Base-by-base conservation (phyloP, 2,888 invertebrate genomes). In the Zygothrica quintamaculata region DNA sequence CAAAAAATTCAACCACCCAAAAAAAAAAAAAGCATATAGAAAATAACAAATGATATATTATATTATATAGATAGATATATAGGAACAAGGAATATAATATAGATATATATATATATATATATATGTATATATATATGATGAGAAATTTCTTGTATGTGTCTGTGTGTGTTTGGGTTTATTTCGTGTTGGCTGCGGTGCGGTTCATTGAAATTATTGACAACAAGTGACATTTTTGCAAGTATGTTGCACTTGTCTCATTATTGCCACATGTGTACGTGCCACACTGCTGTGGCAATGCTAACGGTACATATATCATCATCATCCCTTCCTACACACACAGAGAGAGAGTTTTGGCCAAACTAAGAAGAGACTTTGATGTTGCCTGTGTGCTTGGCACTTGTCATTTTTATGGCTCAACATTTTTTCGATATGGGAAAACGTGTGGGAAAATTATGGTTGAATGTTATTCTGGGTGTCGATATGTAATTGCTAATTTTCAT, bases 241-340 rank as follows among this genome's bases (percentile, higher is more conserved):
- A 84, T 85, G 86, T 85, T 84, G 87, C 87, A 86, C 84, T 80
- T 77, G 87, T 74, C 82, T 84, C 87, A 85, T 84, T 84, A 84
- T 87, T 84, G 82, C 82, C 85, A 87, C 82, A 84, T 84, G 84
- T 67, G 69, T 77, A 82, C 74, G 87, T 84, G 87, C 68, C 72
- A 64, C 47, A 34, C 25, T 4, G 37, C 11, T 4, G 37, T 9
- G 9, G 9, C 15, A 36, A n/a, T n/a, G n/a, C n/a, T n/a, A n/a
- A n/a, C n/a, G n/a, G n/a, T 29, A 7, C 29, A 7, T 9, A 9
- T 5, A 7, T 1, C 29, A 5, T 6, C 26, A 26, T 8, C 29
- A 29, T n/a, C 29, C 29, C n/a, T 9, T 29, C 29, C n/a, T 7
- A 22, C 18, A 22, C 18, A 22, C 18, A 22, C 18, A 22, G 36